Evolutionary conservation across 2,888 invertebrate species (phyloP).

Genomic region (Cataglyphis altisquamis): DNA sequence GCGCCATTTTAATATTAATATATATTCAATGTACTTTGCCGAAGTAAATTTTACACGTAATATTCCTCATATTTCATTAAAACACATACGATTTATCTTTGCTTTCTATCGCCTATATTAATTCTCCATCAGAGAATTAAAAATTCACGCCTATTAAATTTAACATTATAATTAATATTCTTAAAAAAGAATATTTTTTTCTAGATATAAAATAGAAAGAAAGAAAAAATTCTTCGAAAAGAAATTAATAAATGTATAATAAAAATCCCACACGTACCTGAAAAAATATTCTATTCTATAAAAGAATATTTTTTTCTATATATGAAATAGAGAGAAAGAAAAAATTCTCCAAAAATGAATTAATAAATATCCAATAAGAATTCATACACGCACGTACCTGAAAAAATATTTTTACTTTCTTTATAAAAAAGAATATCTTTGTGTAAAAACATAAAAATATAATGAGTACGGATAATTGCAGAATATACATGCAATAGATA

Average conservation of each 20-base stretch:
- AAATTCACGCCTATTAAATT: not conserved
- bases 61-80: slow-evolving; percentile 40
- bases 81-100: slow-evolving; percentile 16
- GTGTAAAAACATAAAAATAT: not conserved
- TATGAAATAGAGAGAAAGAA: not conserved
- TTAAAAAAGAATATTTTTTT: not conserved
- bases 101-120: slow-evolving; percentile 1
- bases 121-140: not conserved
- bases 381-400: not conserved
- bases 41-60: slow-evolving; percentile 22
- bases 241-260: not conserved
- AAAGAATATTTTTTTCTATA: not conserved
- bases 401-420: not conserved
- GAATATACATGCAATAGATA: not conserved
- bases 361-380: not conserved
- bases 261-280: too few species aligned
- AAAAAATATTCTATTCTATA: not conserved
- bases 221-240: not conserved
- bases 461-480: slow-evolving; percentile 13
- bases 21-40: slow-evolving; percentile 12
- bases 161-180: not conserved
- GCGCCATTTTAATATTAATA: not conserved
- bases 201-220: not conserved
- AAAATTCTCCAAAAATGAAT: not conserved
- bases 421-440: not conserved